Evolutionary conservation across 2,888 invertebrate genomes (phyloP).

Genomic region (Chironomus tentans): DNA sequence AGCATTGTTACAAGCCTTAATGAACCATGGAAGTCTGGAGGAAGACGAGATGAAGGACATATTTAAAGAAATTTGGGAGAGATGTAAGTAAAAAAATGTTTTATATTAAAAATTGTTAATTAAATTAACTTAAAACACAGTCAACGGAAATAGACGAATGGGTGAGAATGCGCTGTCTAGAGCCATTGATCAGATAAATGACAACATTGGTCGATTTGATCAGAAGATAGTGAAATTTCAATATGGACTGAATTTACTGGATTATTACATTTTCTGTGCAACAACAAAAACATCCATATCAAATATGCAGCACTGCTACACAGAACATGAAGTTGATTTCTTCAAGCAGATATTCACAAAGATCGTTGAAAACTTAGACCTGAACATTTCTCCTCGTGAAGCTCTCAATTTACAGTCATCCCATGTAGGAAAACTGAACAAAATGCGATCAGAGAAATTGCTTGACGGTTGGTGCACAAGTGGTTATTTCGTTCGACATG

Average conservation of each 20-base stretch:
- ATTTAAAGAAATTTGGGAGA: not conserved
- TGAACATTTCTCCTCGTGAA: not conserved
- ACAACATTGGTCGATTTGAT: conserved; percentile 9
- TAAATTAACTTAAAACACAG: not conserved
- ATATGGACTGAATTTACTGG: not conserved
- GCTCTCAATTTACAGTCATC: not conserved
- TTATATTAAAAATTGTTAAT: not conserved
- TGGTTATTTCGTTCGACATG: conserved; percentile 4
- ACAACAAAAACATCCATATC: not conserved
- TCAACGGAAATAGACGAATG: too few species aligned
- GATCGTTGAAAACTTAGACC: not conserved
- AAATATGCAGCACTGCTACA: not conserved
- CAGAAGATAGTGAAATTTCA: not conserved
- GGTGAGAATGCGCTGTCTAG: not conserved
- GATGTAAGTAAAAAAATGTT: not conserved
- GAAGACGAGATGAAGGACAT: not conserved
- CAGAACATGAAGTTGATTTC: conserved; percentile 5
- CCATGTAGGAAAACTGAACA: not conserved
- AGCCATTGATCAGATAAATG: not conserved
- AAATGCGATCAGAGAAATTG: conserved; percentile 4
- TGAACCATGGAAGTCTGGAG: conserved; percentile 2
- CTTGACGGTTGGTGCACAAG: not conserved
- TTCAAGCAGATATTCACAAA: not conserved
- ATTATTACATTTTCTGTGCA: conserved; percentile 1
- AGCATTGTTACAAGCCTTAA: not conserved